These are phyloP conservation scores for Drosophila tropicalis DNA, from an alignment of 1,140 invertebrate species.

Conservation along the genomic window DNA sequence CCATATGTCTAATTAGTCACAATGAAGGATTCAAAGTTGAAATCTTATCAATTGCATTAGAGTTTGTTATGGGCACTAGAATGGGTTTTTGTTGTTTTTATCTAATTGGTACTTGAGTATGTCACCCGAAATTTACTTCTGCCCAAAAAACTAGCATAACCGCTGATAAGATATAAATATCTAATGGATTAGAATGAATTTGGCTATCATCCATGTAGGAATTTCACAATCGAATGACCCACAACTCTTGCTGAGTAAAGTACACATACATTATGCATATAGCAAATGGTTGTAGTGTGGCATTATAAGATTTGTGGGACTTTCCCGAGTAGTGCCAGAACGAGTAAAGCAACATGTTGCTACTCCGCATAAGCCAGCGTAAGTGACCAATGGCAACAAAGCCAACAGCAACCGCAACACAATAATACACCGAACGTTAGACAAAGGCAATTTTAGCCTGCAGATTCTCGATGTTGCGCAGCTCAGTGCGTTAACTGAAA, in stretches of 20 bases:
- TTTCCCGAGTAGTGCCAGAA: neutral
- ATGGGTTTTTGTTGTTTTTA: slow-evolving; percentile 58
- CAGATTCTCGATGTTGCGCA: slow-evolving; percentile 30
- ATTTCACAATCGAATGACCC: slow-evolving; percentile 30
- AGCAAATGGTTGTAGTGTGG: neutral
- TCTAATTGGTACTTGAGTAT: slow-evolving; percentile 56
- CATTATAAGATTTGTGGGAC: slow-evolving; percentile 25
- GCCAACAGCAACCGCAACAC: slow-evolving; percentile 44
- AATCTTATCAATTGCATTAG: slow-evolving; percentile 28
- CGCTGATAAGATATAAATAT: slow-evolving; percentile 42
- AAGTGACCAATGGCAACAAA: slow-evolving; percentile 36
- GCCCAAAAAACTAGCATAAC: slow-evolving; percentile 8
- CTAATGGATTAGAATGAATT: slow-evolving; percentile 37
- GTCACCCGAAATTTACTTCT: slow-evolving; percentile 14
- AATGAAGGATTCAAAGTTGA: slow-evolving; percentile 16
- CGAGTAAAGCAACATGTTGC: slow-evolving; percentile 49
- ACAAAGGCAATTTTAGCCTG: slow-evolving; percentile 22
- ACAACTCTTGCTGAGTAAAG: neutral
- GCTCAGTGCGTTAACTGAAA: slow-evolving; percentile 15
- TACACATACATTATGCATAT: slow-evolving; percentile 25
- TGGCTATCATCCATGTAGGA: neutral
- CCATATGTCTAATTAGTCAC: slow-evolving; percentile 52
- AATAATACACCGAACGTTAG: slow-evolving; percentile 36
- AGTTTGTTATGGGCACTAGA: slow-evolving; percentile 26
- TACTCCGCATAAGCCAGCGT: slow-evolving; percentile 15